Percentiles rank a stretch among this genome's conserved stretches.
Conservation (phyloP, 2,113 vertebrate species). For the Microtus richardsoni region DNA sequence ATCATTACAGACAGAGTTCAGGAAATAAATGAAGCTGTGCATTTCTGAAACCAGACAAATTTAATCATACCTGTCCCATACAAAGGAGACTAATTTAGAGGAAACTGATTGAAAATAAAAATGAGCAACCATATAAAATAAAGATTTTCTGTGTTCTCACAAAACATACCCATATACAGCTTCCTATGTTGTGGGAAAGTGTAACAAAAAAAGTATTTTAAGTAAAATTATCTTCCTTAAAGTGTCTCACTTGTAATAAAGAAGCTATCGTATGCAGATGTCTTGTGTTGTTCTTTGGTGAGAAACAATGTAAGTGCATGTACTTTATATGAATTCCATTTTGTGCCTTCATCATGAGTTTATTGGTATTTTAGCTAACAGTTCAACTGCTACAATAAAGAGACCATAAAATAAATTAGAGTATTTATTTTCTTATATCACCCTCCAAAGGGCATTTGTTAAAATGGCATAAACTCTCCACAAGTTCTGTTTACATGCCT, state of each 20-base stretch:
- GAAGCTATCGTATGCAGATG: neutral
- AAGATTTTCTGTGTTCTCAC: neutral
- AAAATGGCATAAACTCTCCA: neutral
- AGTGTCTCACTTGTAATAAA: neutral
- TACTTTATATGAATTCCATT: neutral
- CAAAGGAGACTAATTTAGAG: conserved; percentile 57
- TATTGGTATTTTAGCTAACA: neutral
- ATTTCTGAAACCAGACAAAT: conserved; percentile 76
- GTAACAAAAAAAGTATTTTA: conserved; percentile 19
- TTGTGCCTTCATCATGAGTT: neutral
- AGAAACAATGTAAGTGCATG: neutral
- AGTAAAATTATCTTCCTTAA: neutral
- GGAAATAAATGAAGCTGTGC: conserved; percentile 63
- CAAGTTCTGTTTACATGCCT: neutral
- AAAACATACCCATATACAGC: neutral
- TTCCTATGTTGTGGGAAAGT: neutral
- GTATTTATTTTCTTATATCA: neutral
- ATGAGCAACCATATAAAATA: neutral
- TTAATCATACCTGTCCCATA: conserved; percentile 62
- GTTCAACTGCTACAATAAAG: neutral
- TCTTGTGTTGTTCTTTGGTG: neutral
- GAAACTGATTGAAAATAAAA: conserved; percentile 67
- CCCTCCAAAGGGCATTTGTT: neutral
- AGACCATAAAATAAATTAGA: neutral
- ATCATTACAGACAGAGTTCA: conserved; percentile 73